Evolutionary conservation across 2,888 invertebrate species (phyloP).

Genomic region (Diplolepis rosae): DNA sequence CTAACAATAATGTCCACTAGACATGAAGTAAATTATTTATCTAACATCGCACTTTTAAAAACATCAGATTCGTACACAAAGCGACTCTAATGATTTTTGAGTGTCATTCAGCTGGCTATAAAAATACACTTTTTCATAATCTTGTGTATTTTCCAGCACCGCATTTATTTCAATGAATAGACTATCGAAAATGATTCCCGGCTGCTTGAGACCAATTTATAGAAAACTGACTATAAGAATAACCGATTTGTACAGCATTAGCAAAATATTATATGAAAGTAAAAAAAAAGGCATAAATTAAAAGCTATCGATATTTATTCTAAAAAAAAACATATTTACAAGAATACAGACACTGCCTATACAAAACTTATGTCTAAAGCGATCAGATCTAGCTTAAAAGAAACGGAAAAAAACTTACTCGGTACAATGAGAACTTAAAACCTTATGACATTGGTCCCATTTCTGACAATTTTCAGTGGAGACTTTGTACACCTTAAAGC

Average conservation of each 20-base stretch:
- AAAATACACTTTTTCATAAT: background rate
- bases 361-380: constrained; percentile 49
- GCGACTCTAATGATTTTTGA: background rate
- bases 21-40: background rate
- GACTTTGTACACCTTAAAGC: constrained; percentile 56
- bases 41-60: background rate
- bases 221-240: constrained; percentile 28
- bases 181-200: background rate
- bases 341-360: constrained; percentile 53
- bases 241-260: constrained; percentile 1
- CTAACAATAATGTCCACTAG: background rate
- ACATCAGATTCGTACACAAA: background rate
- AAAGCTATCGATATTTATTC: constrained; percentile 46
- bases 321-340: constrained; percentile 58
- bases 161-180: background rate
- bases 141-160: background rate
- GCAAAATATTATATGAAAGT: background rate
- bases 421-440: constrained; percentile 48
- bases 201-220: background rate
- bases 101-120: background rate
- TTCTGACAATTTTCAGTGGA: constrained; percentile 43
- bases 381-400: constrained; percentile 46
- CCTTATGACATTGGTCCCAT: constrained; percentile 60
- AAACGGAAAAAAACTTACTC: constrained; percentile 46
- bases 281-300: constrained; percentile 44